Evolutionary conservation across 2,888 invertebrate species (phyloP).

Genomic region (Lingula anatina): DNA sequence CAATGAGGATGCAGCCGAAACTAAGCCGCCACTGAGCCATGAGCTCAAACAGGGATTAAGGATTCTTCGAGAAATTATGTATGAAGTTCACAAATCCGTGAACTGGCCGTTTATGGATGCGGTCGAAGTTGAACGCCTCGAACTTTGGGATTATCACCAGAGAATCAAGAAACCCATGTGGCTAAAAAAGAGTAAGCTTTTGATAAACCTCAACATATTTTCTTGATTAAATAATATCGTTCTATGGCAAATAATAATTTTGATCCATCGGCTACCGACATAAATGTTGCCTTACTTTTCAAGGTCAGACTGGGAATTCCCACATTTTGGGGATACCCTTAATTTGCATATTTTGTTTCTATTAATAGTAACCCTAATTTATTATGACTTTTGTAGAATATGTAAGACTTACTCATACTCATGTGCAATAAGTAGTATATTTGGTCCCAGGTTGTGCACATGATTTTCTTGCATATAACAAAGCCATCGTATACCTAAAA

Average conservation of each 20-base stretch:
- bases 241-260: background rate
- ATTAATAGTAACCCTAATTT: too few relatives aligned
- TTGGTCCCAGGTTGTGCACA: too few relatives aligned
- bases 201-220: background rate
- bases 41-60: slow-evolving; percentile 46
- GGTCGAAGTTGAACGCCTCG: slow-evolving; percentile 47
- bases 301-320: slow-evolving; percentile 6
- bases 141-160: slow-evolving; percentile 51
- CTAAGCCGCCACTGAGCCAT: slow-evolving; percentile 18
- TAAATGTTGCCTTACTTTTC: background rate
- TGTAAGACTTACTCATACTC: too few relatives aligned
- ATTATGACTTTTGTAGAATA: too few relatives aligned
- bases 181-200: slow-evolving; percentile 53
- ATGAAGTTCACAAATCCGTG: slow-evolving; percentile 46
- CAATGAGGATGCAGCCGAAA: too few relatives aligned
- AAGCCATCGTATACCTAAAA: too few relatives aligned
- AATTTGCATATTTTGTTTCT: slow-evolving; percentile 8
- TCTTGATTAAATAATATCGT: background rate
- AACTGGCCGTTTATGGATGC: slow-evolving; percentile 53
- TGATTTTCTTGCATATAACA: too few relatives aligned
- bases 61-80: slow-evolving; percentile 52
- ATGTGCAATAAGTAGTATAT: too few relatives aligned
- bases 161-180: slow-evolving; percentile 54
- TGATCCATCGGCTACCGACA: slow-evolving; percentile 1
- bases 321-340: slow-evolving; percentile 5